Conservation (phyloP, 2,888 invertebrate species). For the Dicyrtomina minuta region DNA sequence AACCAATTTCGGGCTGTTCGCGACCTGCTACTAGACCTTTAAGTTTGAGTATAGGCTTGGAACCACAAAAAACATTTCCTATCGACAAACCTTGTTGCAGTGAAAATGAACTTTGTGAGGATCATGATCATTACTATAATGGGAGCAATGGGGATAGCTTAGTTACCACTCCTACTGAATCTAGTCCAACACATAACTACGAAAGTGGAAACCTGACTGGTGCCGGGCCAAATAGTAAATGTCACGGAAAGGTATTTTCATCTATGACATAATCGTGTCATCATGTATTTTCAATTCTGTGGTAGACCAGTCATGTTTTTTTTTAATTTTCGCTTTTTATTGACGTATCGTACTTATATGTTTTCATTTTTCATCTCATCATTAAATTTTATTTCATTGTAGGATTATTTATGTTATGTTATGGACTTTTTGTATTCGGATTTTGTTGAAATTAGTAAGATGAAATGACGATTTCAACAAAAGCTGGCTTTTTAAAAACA, state of each 20-base stretch:
- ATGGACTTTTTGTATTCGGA: too few species aligned
- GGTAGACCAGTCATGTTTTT: too few species aligned
- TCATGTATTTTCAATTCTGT: too few species aligned
- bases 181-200: constrained; percentile 4
- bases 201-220: constrained; percentile 20
- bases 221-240: constrained; percentile 31
- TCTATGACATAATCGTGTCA: too few species aligned
- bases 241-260: constrained; percentile 29
- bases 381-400: too few species aligned
- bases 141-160: neutral
- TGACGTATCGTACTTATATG: too few species aligned
- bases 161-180: neutral
- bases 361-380: too few species aligned
- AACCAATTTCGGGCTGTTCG: constrained; percentile 60
- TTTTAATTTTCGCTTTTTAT: too few species aligned
- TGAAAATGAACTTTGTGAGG: constrained; percentile 56
- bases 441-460: too few species aligned
- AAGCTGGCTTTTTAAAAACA: too few species aligned
- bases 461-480: too few species aligned
- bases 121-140: constrained; percentile 39
- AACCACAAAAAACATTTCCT: constrained; percentile 51
- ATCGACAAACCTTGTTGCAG: constrained; percentile 61
- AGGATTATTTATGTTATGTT: too few species aligned
- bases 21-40: constrained; percentile 3
- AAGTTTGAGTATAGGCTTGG: neutral